Evolutionary conservation across 2,113 vertebrate species (phyloP).

Genomic region (Festucalex cinctus): DNA sequence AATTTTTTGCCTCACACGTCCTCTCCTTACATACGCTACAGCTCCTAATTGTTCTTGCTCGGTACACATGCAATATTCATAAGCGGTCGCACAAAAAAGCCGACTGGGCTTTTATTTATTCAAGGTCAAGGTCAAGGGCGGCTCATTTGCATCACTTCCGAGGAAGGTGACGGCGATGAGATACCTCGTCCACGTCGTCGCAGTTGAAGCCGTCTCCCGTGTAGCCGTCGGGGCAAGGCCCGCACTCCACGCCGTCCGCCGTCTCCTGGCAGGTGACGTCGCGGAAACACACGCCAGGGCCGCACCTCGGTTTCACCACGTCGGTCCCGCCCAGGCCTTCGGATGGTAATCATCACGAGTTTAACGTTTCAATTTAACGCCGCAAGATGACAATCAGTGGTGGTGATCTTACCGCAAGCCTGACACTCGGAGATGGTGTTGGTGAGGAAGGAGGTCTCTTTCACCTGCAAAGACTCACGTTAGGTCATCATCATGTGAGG

Average conservation of each 20-base stretch:
- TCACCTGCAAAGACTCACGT: conserved; percentile 77
- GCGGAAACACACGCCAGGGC: conserved; percentile 85
- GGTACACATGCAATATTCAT: conserved; percentile 4
- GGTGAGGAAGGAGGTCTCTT: conserved; percentile 93
- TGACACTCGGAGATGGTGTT: conserved; percentile 97
- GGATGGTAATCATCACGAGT: neutral
- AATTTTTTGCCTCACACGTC: neutral
- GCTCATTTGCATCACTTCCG: neutral
- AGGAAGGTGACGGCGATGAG: neutral
- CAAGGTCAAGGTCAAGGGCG: conserved; percentile 2
- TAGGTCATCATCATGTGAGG: conserved; percentile 23
- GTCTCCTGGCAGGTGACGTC: conserved; percentile 82
- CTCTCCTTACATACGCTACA: neutral
- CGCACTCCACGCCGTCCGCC: conserved; percentile 83
- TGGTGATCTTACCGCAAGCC: conserved; percentile 84
- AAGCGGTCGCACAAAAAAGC: neutral
- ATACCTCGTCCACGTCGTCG: conserved; percentile 94
- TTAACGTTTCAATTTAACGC: neutral
- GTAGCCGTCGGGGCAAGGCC: conserved; percentile 90
- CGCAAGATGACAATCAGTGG: neutral
- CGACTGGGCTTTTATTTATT: neutral
- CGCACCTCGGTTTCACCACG: conserved; percentile 76
- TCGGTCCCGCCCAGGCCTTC: conserved; percentile 70
- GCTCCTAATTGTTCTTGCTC: neutral
- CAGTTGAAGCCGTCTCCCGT: conserved; percentile 91